A percentile compares a stretch with the other conserved stretches of the same genome.
phyloP scores from a whole-genome alignment of 1,140 invertebrate genomes.

The Amyelois transitella region DNA sequence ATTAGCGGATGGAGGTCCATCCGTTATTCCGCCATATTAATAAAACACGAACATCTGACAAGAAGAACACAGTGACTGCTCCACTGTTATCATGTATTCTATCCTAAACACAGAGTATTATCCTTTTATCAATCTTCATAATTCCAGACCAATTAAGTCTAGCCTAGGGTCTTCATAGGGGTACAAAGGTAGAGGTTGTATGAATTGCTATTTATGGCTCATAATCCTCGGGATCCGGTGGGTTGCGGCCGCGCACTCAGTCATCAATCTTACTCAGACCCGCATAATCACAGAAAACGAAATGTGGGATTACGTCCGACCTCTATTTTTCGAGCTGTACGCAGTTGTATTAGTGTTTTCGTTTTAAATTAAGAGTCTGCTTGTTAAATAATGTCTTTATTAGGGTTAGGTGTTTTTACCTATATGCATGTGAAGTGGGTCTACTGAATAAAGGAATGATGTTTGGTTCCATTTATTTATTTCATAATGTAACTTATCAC shows the following conservation, averaged over 20 bases:
- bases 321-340: conserved; percentile 49
- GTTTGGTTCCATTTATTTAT: too few species aligned
- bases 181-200: conserved; percentile 10
- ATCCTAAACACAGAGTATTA: background rate
- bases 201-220: conserved; percentile 55
- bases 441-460: too few species aligned
- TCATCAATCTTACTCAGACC: conserved; percentile 66
- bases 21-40: too few species aligned
- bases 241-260: conserved; percentile 19
- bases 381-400: too few species aligned
- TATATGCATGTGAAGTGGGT: too few species aligned
- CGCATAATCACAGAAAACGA: conserved; percentile 61
- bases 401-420: too few species aligned
- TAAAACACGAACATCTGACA: too few species aligned
- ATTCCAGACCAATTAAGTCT: background rate
- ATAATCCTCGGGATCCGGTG: conserved; percentile 38
- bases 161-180: background rate
- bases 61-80: too few species aligned
- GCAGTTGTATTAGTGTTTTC: background rate
- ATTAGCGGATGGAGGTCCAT: too few species aligned
- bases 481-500: too few species aligned
- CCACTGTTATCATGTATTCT: too few species aligned
- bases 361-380: conserved; percentile 7
- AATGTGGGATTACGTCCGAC: conserved; percentile 49
- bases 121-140: background rate